These are phyloP conservation scores for Nemurella pictetii DNA, from an alignment of 2,888 invertebrate genomes.

Conservation along the genomic window DNA sequence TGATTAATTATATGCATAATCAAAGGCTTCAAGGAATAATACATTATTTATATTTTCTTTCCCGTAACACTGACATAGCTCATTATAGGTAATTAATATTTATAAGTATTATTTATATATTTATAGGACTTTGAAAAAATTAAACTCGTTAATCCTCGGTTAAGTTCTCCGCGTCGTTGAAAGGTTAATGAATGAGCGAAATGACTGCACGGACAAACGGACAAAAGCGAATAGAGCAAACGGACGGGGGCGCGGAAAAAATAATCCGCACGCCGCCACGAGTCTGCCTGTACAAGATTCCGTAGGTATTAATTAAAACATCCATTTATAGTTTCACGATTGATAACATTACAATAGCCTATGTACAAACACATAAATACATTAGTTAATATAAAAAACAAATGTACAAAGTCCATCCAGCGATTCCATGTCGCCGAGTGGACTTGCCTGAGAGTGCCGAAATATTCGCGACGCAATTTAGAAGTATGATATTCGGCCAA, in stretches of 20 bases:
- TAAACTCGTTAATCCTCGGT: not conserved
- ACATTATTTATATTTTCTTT: conserved; percentile 19
- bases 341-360: not conserved
- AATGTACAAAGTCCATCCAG: not conserved
- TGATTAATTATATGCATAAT: conserved; percentile 22
- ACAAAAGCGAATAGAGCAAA: conserved; percentile 6
- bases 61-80: conserved; percentile 20
- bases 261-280: not conserved
- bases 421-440: not conserved
- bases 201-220: conserved; percentile 2
- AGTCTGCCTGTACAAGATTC: not conserved
- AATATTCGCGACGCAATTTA: not conserved
- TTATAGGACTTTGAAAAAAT: conserved; percentile 28
- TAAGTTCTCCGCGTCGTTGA: not conserved
- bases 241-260: not conserved
- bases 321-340: not conserved
- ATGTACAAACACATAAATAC: not conserved
- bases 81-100: conserved; percentile 10
- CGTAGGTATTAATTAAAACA: not conserved
- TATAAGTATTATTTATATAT: conserved; percentile 28
- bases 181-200: not conserved
- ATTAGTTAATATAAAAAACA: not conserved
- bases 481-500: not conserved
- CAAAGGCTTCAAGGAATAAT: conserved; percentile 29
- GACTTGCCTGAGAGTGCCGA: not conserved